A percentile compares a stretch with the other conserved stretches of the same genome.
These are phyloP conservation scores for Cotesia vestalis DNA, from an alignment of 1,140 invertebrate species.

Conservation along the genomic window DNA sequence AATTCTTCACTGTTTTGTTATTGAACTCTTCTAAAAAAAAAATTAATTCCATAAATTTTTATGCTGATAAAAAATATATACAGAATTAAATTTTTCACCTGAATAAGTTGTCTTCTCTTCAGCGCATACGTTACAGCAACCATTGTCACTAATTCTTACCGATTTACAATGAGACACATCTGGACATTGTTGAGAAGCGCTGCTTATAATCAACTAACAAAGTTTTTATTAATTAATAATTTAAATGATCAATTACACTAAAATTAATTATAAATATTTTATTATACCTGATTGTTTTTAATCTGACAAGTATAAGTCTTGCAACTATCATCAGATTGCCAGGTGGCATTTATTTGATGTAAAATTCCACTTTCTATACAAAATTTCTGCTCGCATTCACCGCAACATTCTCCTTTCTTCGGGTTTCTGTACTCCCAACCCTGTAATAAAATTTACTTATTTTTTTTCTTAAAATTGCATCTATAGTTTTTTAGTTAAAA, in stretches of 20 bases:
- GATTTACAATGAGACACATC: constrained; percentile 69
- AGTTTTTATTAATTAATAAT: constrained; percentile 12
- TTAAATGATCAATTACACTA: neutral
- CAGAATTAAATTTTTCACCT: too few species aligned
- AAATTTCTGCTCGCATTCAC: constrained; percentile 72
- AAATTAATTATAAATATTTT: constrained; percentile 10
- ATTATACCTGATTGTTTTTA: constrained; percentile 53
- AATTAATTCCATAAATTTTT: too few species aligned
- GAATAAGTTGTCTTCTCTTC: neutral
- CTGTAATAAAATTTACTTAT: constrained; percentile 26
- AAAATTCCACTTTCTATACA: constrained; percentile 72
- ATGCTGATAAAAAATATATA: too few species aligned
- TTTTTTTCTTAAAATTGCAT: too few species aligned
- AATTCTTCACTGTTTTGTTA: too few species aligned
- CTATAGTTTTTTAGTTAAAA: too few species aligned
- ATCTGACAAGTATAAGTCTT: constrained; percentile 70
- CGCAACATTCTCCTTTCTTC: constrained; percentile 71
- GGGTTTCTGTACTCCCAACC: constrained; percentile 70
- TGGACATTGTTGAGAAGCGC: constrained; percentile 69
- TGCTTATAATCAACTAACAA: constrained; percentile 66
- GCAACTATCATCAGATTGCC: constrained; percentile 75
- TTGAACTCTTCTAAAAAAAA: too few species aligned
- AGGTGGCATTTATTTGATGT: constrained; percentile 66
- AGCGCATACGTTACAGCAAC: constrained; percentile 74
- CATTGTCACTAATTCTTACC: constrained; percentile 67